Evolutionary conservation across 2,888 invertebrate species (phyloP).

Genomic region (Halictus ligatus): DNA sequence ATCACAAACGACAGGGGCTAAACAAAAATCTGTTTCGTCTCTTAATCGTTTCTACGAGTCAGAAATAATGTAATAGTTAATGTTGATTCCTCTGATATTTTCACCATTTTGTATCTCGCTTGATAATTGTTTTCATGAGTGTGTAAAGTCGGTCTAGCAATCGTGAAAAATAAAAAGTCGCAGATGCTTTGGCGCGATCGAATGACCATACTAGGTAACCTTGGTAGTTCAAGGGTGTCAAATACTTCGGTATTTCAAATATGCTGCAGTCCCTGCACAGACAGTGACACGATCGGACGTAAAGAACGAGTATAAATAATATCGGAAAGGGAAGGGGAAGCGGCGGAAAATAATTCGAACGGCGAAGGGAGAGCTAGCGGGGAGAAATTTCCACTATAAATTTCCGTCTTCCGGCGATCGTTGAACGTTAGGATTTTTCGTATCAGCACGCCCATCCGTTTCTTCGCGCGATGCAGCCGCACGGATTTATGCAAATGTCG

Average conservation of each 20-base stretch:
- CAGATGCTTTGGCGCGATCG: no score
- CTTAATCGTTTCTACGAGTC: no score
- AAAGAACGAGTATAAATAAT: background rate
- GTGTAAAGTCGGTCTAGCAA: no score
- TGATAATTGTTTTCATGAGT: no score
- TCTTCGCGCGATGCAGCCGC: conserved; percentile 3
- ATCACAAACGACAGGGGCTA: no score
- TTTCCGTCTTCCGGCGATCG: background rate
- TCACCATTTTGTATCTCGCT: background rate
- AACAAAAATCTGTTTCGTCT: no score
- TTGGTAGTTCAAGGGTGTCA: no score
- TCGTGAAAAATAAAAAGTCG: no score
- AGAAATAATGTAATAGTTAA: no score
- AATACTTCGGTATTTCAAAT: background rate
- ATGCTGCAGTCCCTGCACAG: background rate
- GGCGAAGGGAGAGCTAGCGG: background rate
- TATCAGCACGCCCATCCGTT: background rate
- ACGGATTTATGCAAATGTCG: conserved; percentile 37
- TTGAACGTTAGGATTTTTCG: background rate
- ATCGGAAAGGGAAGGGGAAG: background rate
- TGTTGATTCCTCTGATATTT: background rate
- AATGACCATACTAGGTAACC: no score
- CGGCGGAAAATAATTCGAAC: background rate
- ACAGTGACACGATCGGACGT: background rate
- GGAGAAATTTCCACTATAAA: background rate